phyloP scores from a whole-genome alignment of 30 jellyfish, hydroid and myxozoan species.

The Hydra vulgaris region DNA sequence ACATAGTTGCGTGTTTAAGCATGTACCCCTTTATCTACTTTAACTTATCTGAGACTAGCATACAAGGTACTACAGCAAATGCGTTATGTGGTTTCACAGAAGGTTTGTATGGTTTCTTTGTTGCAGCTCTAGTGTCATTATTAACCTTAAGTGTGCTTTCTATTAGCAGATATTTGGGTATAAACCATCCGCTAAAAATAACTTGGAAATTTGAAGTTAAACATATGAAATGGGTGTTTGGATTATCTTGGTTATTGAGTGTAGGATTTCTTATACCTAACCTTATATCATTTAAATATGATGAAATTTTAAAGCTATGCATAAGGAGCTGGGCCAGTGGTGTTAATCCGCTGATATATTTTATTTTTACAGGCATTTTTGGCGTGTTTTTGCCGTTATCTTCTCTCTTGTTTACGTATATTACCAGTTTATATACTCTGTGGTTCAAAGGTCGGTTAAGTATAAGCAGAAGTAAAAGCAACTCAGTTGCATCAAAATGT shows the following conservation, averaged over 20 bases:
- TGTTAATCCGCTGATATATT: constrained; percentile 43
- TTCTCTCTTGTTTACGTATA: constrained; percentile 68
- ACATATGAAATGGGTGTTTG: not conserved
- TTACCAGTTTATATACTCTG: constrained; percentile 63
- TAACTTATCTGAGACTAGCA: constrained; percentile 23
- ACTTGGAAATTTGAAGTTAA: constrained; percentile 45
- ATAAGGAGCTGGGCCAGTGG: constrained; percentile 84
- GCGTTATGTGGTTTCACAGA: constrained; percentile 72
- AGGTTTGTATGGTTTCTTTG: constrained; percentile 62
- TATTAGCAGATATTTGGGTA: constrained; percentile 63
- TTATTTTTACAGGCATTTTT: constrained; percentile 50
- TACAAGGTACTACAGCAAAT: constrained; percentile 49
- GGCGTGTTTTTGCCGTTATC: constrained; percentile 58
- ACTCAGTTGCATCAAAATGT: constrained; percentile 30
- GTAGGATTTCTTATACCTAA: constrained; percentile 53
- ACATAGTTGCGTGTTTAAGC: constrained; percentile 48
- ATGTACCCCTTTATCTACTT: constrained; percentile 61
- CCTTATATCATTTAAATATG: constrained; percentile 62
- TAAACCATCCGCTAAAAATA: constrained; percentile 72
- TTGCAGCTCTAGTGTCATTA: constrained; percentile 61
- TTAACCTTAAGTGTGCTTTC: constrained; percentile 68
- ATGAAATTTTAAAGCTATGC: constrained; percentile 45
- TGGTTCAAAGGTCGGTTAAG: constrained; percentile 48
- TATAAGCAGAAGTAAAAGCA: constrained; percentile 22
- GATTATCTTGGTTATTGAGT: constrained; percentile 48